Conservation (phyloP, 1,140 invertebrate genomes). For the Dendroctonus ponderosae region DNA sequence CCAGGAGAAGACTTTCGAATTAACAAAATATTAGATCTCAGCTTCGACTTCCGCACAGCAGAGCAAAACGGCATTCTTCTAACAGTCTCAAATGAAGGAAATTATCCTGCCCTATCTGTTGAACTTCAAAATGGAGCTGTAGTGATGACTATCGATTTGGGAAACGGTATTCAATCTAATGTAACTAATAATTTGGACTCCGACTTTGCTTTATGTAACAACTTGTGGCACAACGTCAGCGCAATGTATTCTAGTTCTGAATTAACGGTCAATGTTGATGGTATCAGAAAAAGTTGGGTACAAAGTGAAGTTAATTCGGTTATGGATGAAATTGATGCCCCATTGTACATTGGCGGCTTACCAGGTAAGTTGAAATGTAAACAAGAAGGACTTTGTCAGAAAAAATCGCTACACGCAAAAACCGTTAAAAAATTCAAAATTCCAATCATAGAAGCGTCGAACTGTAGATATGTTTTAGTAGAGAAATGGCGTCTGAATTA, state of each 20-base stretch:
- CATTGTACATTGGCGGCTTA: constrained; percentile 81
- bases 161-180: constrained; percentile 60
- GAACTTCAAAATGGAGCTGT: constrained; percentile 78
- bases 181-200: constrained; percentile 61
- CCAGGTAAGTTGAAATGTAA: constrained; percentile 61
- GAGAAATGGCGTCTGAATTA: too few relatives aligned
- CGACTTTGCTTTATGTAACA: constrained; percentile 75
- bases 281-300: constrained; percentile 51
- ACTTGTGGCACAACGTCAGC: constrained; percentile 81
- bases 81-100: constrained; percentile 63
- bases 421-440: too few relatives aligned
- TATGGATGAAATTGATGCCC: constrained; percentile 56
- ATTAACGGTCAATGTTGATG: constrained; percentile 72
- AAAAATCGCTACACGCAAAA: too few relatives aligned
- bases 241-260: constrained; percentile 70
- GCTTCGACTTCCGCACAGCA: constrained; percentile 81
- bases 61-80: constrained; percentile 78
- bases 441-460: too few relatives aligned
- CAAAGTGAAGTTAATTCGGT: constrained; percentile 43
- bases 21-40: constrained; percentile 66
- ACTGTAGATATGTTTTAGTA: too few relatives aligned
- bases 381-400: too few relatives aligned
- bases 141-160: constrained; percentile 68
- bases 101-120: constrained; percentile 68
- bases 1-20: constrained; percentile 70